Evolutionary conservation across 2,113 vertebrate species (phyloP).

Genomic region (Dipodomys spectabilis): DNA sequence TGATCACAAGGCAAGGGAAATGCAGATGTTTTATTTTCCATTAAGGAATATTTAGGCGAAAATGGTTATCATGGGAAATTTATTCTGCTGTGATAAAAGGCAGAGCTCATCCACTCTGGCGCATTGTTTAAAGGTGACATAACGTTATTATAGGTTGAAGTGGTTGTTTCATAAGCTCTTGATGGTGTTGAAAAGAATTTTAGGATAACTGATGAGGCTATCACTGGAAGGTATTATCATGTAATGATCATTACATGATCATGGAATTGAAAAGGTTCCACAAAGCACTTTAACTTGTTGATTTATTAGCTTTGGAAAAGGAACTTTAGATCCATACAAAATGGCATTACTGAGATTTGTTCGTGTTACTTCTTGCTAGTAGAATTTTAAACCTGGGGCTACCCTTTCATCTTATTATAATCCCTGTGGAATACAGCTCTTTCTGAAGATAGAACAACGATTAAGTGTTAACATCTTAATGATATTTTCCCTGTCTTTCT

Average conservation of each 20-base stretch:
- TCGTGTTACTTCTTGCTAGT: slow-evolving; percentile 12
- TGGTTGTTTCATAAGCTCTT: slow-evolving; percentile 70
- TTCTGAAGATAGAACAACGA: not conserved
- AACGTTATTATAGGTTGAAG: slow-evolving; percentile 31
- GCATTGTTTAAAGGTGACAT: slow-evolving; percentile 53
- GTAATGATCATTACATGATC: slow-evolving; percentile 29
- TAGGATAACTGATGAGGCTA: slow-evolving; percentile 39
- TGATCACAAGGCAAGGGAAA: slow-evolving; percentile 64
- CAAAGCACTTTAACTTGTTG: not conserved
- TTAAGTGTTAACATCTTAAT: slow-evolving; percentile 66
- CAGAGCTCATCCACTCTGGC: slow-evolving; percentile 4
- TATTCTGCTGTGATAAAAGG: slow-evolving; percentile 49
- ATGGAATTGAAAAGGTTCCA: not conserved
- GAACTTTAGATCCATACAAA: not conserved
- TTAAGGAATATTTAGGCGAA: slow-evolving; percentile 68
- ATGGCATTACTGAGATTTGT: not conserved
- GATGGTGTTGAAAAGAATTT: slow-evolving; percentile 50
- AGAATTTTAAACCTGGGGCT: not conserved
- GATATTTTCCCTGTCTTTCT: slow-evolving; percentile 82
- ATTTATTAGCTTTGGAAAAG: slow-evolving; percentile 40
- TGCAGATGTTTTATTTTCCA: slow-evolving; percentile 65
- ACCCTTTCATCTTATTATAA: not conserved
- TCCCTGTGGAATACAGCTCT: not conserved
- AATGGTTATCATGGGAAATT: slow-evolving; percentile 61
- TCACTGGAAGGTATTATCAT: not conserved